These are phyloP conservation scores for Crioceris asparagi DNA, from an alignment of 2,888 invertebrate species.

Conservation along the genomic window DNA sequence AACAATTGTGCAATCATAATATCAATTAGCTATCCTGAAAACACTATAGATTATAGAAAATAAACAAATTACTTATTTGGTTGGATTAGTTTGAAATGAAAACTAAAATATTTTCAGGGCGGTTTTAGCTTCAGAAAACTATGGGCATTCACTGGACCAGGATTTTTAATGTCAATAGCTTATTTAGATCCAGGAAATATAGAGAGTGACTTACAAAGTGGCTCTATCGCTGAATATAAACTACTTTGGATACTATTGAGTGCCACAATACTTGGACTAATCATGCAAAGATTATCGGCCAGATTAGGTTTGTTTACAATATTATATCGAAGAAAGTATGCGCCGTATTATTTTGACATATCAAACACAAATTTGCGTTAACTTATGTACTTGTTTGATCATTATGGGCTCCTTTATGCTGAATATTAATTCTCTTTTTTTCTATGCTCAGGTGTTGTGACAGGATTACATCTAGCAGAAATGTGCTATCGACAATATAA, in stretches of 20 bases:
- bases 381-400: too few relatives aligned
- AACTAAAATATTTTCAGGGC: constrained; percentile 44
- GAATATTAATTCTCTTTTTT: constrained; percentile 2
- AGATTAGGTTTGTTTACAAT: constrained; percentile 53
- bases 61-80: too few relatives aligned
- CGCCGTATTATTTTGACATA: not conserved
- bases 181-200: constrained; percentile 88
- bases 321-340: not conserved
- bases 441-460: constrained; percentile 46
- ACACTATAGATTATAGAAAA: too few relatives aligned
- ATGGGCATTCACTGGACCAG: constrained; percentile 88
- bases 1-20: too few relatives aligned
- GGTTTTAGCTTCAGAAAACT: constrained; percentile 72
- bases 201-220: constrained; percentile 81
- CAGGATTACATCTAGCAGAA: constrained; percentile 74
- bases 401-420: too few relatives aligned
- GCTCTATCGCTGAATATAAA: constrained; percentile 65
- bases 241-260: constrained; percentile 75
- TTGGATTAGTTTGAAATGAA: too few relatives aligned
- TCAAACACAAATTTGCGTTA: too few relatives aligned
- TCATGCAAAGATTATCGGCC: constrained; percentile 63
- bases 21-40: too few relatives aligned
- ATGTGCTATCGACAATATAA: constrained; percentile 69
- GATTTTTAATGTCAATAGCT: constrained; percentile 86
- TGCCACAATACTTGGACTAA: constrained; percentile 71